Base-by-base conservation (phyloP, 2,888 invertebrate genomes). In the Monochamus alternatus region DNA sequence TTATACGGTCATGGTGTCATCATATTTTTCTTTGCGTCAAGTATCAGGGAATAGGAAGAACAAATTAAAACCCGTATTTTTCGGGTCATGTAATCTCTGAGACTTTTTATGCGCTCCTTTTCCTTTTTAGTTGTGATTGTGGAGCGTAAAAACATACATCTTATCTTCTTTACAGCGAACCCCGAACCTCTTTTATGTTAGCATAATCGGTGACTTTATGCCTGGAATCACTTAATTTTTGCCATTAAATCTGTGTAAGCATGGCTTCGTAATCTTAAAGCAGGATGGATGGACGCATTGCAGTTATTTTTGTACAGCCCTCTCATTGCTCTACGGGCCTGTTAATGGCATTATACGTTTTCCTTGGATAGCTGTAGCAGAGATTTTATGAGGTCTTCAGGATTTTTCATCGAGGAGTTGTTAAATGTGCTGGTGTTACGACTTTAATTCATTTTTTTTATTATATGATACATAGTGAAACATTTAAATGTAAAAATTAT, bases 151-250 rank as follows among this genome's bases (percentile, higher is more conserved):
- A 58, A 58, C 58, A 58, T 14, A 47, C 47, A 12, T 58, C 30
- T 58, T 59, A 30, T 62, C 38, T 64, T 38, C 38, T 64, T 64
- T 43, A 64, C 64, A 32, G n/a, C n/a, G 12, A 8, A 12, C 22
- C n/a, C n/a, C 9, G 55, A n/a, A 55, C 55, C 55, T 55, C 55
- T 55, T 47, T 47, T 55, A 55, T 55, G 55, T 55, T 22, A 22
- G 55, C 3, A 43, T 44, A 64, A 64, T 64, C 64, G 8, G 64
- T 22, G 55, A 2, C 43, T 64, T 64, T 64, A 60, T 60, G 64
- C 43, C 44, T 44, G 64, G 32, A 44, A 38, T 64, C 64, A 43
- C 32, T 64, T 64, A 64, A 64, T 44, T 64, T 64, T 38, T 44
- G n/a, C 43, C 38, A 64, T 43, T 64, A 64, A 12, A 9, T 64